Conservation (phyloP, 1,140 invertebrate species). For the Pectinophora gossypiella region DNA sequence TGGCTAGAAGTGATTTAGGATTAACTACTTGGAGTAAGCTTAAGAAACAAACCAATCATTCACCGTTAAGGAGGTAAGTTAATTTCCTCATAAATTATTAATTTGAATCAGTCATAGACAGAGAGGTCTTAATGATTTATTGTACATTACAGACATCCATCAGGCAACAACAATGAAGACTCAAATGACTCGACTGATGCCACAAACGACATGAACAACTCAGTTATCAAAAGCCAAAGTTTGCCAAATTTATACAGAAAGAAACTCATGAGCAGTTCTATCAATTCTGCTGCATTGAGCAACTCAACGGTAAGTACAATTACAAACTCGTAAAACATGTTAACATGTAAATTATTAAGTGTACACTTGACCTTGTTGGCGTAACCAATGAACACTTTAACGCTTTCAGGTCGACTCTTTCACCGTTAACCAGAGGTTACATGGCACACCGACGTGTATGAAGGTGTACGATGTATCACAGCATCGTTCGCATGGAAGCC, state of each 20-base stretch:
- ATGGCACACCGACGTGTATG: slow-evolving; percentile 72
- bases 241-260: slow-evolving; percentile 81
- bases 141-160: slow-evolving; percentile 79
- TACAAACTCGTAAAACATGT: slow-evolving; percentile 16
- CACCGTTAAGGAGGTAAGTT: slow-evolving; percentile 68
- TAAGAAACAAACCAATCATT: slow-evolving; percentile 77
- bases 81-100: not conserved
- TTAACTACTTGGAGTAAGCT: slow-evolving; percentile 91
- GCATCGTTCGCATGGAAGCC: slow-evolving; percentile 67
- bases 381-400: slow-evolving; percentile 28
- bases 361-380: slow-evolving; percentile 9
- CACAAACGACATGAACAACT: slow-evolving; percentile 64
- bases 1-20: slow-evolving; percentile 88
- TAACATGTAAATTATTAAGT: not conserved
- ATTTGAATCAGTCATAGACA: not conserved
- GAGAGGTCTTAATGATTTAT: not conserved
- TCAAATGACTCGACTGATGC: slow-evolving; percentile 55
- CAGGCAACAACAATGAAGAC: slow-evolving; percentile 84
- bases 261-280: slow-evolving; percentile 65
- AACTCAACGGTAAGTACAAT: slow-evolving; percentile 76
- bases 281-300: slow-evolving; percentile 71
- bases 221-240: slow-evolving; percentile 82
- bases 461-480: slow-evolving; percentile 82
- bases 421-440: slow-evolving; percentile 69
- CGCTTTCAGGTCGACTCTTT: slow-evolving; percentile 73